Evolutionary conservation across 2,888 invertebrate species (phyloP), one percentile per base, ranked within the genome.

Genomic region (Andrena trimmerana): DNA sequence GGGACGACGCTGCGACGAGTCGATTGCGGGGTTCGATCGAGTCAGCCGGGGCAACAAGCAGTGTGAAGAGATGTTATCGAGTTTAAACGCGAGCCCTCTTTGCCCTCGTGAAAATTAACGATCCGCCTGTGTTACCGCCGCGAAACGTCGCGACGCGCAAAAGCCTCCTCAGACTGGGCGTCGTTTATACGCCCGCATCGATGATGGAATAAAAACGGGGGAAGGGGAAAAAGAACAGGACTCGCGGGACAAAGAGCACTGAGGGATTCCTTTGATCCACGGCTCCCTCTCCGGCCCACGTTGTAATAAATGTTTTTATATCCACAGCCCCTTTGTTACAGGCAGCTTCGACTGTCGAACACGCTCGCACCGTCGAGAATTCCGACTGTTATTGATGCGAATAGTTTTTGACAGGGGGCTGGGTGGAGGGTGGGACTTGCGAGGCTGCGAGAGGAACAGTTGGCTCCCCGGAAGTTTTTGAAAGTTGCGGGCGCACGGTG

Each of bases 281-380:
- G 54, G 48, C 69, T 63, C 50, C 65, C 52, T 33, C 36, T 52
- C 59, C 63, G 63, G 60, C 65, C 29, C 62, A 5, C 65, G 42
- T 67, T 67, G 77, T 80, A 82, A 84, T 86, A 85, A 84, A 78
- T 86, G 77, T 86, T 82, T 86, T 82, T 82, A 75, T 82, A 76
- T 65, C 70, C 33, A 50, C 60, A 42, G 62, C 69, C 66, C 70
- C 62, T 76, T 81, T 54, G 76, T 76, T 68, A 52, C 36, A 20
- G 10, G 20, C 8, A 8, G 29, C 6, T 8, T n/a, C 20, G 6
- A n/a, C 13, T 42, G 16, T 36, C 33, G 48, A 7, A 31, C 16
- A 10, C n/a, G n/a, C 42, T 48, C 33, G 57, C 48, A 65, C 36
- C 52, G 60, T 1, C 24, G 36, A 62, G 60, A 31, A 68, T 68